Conservation (phyloP, 2,888 invertebrate genomes). For the Lasioglossum calceatum region DNA sequence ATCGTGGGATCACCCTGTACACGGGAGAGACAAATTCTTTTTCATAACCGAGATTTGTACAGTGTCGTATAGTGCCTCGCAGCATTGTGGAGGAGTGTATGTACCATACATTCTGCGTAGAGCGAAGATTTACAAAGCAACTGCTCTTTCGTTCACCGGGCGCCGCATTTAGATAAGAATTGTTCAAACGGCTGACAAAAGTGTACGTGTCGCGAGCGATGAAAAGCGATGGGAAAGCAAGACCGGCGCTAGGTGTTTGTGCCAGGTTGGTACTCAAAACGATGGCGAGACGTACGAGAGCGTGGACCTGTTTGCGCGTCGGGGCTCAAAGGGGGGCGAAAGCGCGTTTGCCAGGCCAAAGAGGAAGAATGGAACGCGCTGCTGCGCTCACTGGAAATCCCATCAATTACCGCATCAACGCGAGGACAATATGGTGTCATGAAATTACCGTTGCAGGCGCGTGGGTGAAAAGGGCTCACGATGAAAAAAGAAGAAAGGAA, state of each 20-base stretch:
- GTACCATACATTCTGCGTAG: background rate
- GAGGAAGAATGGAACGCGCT: conserved; percentile 12
- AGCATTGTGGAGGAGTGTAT: background rate
- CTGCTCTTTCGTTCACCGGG: background rate
- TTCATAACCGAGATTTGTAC: background rate
- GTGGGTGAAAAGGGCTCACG: background rate
- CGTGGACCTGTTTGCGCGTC: background rate
- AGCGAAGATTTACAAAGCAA: background rate
- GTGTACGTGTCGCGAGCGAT: background rate
- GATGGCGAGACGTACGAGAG: background rate
- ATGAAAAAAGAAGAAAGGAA: background rate
- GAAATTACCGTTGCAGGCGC: conserved; percentile 13
- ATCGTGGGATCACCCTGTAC: no score
- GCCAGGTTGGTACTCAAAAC: background rate
- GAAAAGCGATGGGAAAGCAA: background rate
- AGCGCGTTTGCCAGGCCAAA: conserved; percentile 1
- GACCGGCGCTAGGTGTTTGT: background rate
- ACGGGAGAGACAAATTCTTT: background rate
- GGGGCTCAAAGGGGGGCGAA: background rate
- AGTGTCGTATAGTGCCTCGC: background rate
- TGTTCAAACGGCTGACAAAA: background rate
- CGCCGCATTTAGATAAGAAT: background rate
- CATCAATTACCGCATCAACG: conserved; percentile 26
- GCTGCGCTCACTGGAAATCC: conserved; percentile 10
- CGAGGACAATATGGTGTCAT: conserved; percentile 18